Percentiles rank a stretch among this genome's conserved stretches.
phyloP scores from a whole-genome alignment of 2,888 invertebrate genomes.

The Coleophora deauratella region DNA sequence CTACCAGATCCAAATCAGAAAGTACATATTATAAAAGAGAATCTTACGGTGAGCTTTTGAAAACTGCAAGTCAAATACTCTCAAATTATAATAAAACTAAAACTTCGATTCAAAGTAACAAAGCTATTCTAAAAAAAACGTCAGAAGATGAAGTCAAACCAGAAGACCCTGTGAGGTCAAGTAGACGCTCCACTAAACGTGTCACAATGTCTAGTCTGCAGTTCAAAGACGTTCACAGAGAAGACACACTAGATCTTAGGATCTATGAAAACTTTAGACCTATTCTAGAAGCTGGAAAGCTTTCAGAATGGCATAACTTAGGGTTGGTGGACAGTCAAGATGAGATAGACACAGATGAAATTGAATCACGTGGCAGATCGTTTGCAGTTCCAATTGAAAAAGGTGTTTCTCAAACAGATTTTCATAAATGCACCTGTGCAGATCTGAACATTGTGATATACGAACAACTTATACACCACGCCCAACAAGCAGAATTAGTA shows the following conservation, averaged over 20 bases:
- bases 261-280: slow-evolving; percentile 46
- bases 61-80: slow-evolving; percentile 11
- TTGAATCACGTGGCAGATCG: slow-evolving; percentile 14
- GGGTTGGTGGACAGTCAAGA: slow-evolving; percentile 49
- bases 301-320: slow-evolving; percentile 47
- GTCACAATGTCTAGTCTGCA: slow-evolving; percentile 43
- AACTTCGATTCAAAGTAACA: slow-evolving; percentile 14
- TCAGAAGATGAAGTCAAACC: slow-evolving; percentile 18
- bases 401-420: slow-evolving; percentile 45
- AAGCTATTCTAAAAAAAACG: slow-evolving; percentile 38
- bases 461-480: slow-evolving; percentile 55
- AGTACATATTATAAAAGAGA: slow-evolving; percentile 5
- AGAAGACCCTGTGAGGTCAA: not conserved
- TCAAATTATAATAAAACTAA: slow-evolving; percentile 2
- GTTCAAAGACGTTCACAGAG: slow-evolving; percentile 20
- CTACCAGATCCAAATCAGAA: slow-evolving; percentile 18
- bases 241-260: slow-evolving; percentile 21
- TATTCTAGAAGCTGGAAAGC: slow-evolving; percentile 41
- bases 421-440: slow-evolving; percentile 50
- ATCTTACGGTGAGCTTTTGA: slow-evolving; percentile 6
- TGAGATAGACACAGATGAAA: slow-evolving; percentile 19
- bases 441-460: slow-evolving; percentile 49
- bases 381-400: slow-evolving; percentile 14
- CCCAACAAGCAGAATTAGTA: slow-evolving; percentile 53
- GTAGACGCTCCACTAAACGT: slow-evolving; percentile 35